A percentile compares a stretch with the other conserved stretches of the same genome.
These are phyloP conservation scores for Beaufortia kweichowensis DNA, from an alignment of 2,113 vertebrate species.

Conservation along the genomic window DNA sequence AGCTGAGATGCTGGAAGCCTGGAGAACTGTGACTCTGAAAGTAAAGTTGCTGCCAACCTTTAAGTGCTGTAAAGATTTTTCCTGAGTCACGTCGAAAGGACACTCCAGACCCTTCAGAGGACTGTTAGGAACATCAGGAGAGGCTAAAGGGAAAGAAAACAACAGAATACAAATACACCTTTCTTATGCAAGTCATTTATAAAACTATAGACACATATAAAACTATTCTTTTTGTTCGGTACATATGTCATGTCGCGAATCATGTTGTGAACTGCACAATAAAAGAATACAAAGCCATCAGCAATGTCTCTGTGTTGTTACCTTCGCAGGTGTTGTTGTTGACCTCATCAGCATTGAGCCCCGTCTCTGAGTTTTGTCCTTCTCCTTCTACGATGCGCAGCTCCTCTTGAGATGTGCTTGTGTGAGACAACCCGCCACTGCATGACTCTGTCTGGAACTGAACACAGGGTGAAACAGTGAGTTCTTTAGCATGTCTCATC, in stretches of 20 bases:
- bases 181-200: background rate
- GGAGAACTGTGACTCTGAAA: slow-evolving; percentile 95
- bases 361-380: slow-evolving; percentile 81
- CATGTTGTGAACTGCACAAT: background rate
- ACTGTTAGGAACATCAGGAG: slow-evolving; percentile 71
- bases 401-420: slow-evolving; percentile 92
- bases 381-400: slow-evolving; percentile 95
- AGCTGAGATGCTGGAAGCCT: slow-evolving; percentile 96
- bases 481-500: background rate
- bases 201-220: too few species aligned
- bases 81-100: slow-evolving; percentile 76
- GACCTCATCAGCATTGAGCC: slow-evolving; percentile 89
- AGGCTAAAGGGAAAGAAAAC: slow-evolving; percentile 55
- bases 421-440: slow-evolving; percentile 79
- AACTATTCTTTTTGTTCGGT: too few species aligned
- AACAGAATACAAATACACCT: background rate
- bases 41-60: slow-evolving; percentile 92
- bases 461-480: background rate
- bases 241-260: background rate
- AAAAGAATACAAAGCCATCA: background rate
- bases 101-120: slow-evolving; percentile 76
- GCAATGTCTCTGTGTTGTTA: slow-evolving; percentile 52
- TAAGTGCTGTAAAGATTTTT: slow-evolving; percentile 82
- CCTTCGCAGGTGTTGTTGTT: slow-evolving; percentile 96
- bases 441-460: slow-evolving; percentile 93